Percentiles rank a stretch among this genome's conserved stretches.
phyloP scores from a whole-genome alignment of 2,797 vertebrate species.

The Sphenodon punctatus region DNA sequence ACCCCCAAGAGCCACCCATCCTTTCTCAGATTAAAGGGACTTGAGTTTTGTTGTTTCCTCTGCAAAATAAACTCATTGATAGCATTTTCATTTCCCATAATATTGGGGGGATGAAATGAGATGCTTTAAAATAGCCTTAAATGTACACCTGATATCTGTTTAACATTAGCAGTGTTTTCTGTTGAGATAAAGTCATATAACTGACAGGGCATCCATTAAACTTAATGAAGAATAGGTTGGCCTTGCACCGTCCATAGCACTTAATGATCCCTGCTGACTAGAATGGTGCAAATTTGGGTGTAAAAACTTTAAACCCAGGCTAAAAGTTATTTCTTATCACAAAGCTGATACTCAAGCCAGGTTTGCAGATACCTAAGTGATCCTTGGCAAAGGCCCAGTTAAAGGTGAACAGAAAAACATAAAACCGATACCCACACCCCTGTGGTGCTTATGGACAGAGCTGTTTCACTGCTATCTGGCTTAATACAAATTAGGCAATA shows the following conservation, averaged over 20 bases:
- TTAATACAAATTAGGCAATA: too few species aligned
- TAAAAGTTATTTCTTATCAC: neutral
- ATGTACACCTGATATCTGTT: neutral
- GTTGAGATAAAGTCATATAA: neutral
- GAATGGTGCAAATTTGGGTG: neutral
- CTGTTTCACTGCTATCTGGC: neutral
- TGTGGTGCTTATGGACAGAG: neutral
- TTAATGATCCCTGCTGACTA: neutral
- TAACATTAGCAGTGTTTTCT: neutral
- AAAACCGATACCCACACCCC: too few species aligned
- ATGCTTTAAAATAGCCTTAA: neutral
- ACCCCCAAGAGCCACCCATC: too few species aligned
- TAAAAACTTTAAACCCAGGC: neutral
- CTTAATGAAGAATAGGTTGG: neutral
- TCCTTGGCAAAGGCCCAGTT: neutral
- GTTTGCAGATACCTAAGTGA: neutral
- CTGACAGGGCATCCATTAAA: neutral
- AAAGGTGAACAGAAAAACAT: neutral
- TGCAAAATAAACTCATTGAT: neutral
- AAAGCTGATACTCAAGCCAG: neutral
- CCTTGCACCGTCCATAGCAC: neutral
- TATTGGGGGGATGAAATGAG: neutral
- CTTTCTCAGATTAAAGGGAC: too few species aligned
- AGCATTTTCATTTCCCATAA: neutral
- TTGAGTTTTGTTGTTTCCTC: neutral